Evolutionary conservation across 2,113 vertebrate genomes (phyloP), one percentile per base, ranked within the genome.

Genomic region (Carassius carassius): DNA sequence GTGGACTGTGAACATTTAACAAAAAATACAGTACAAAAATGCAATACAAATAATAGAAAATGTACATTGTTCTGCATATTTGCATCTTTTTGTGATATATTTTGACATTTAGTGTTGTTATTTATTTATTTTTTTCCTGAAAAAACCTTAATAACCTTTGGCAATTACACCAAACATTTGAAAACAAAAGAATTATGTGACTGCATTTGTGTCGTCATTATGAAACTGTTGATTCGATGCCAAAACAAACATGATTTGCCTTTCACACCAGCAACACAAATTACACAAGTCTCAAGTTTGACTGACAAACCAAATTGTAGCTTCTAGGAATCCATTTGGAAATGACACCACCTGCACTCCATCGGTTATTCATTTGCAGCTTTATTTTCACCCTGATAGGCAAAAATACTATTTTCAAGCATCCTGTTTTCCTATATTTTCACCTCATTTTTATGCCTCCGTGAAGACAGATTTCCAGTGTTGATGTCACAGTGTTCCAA

Each of bases 301-400:
- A 79, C 7, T 67, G 44, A 32, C 44, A 81, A 81, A 32, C 62
- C 23, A 49, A 67, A 67, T 14, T 32, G n/a, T 65, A 79, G n/a
- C 41, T 74, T 74, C 37, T 3, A 25, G 12, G 6, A 11, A 62
- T 44, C 35, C 44, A 35, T n/a, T 16, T 74, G 41, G 0, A 74
- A n/a, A 32, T 56, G 17, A 56, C 74, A 32, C 16, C 49, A 21
- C 74, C 49, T 54, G 25, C 49, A 76, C 23, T 76, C 49, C 16
- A 54, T 76, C 13, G 49, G 49, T 54, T 77, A 56, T 54, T 56
- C 16, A 19, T 77, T 56, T 76, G 49, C 74, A 77, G 25, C 56
- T 77, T 25, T 29, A 56, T 5, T 54, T 56, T 3, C 19, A 32
- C 17, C 9, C 12, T n/a, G 25, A 25, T 2, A 51, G 16, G 23